Base-by-base conservation (phyloP, 2,113 vertebrate genomes). In the Melanerpes formicivorus region DNA sequence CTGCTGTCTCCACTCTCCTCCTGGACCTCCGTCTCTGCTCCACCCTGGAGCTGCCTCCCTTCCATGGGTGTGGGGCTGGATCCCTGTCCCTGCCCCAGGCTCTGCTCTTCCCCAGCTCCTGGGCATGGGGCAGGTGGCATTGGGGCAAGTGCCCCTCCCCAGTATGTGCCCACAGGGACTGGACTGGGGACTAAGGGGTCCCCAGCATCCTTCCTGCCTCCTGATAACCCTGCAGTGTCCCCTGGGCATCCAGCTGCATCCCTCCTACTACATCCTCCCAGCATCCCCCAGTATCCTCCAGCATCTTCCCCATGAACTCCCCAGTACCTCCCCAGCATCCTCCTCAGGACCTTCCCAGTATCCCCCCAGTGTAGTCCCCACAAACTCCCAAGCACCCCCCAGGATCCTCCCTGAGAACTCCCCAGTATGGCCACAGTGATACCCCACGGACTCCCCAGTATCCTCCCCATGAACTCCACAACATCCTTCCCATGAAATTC, bases 21-120 rank as follows among this genome's bases (percentile, higher is more conserved):
- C 21, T 4, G 52, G 1, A n/a, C 2, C 2, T 29, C 42, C 0
- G 3, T 19, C 46, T 80, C 79, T 0, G 19, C 72, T 50, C 18
- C 26, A 17, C n/a, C 58, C 3, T 5, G 85, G 56, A 82, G 74
- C 56, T 71, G 85, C 6, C 8, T 32, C 2, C 88, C 91, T 63
- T 56, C 73, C 2, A 52, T 30, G 22, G 29, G 5, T 1, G 74
- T 56, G 4, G 79, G 7, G 44, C 91, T 63, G 89, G 69, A 65
- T 73, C 46, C 72, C 69, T 64, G 6, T 12, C 46, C 3, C 0
- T 6, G 64, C 14, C 18, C n/a, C 0, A 1, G 18, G 63, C 46
- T 52, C 14, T 21, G 56, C 25, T 65, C 32, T 14, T n/a, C 66
- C 0, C 11, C 0, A 0, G 77, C 72, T 74, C 66, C 89, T 79